A percentile compares a stretch with the other conserved stretches of the same genome.
Conservation (phyloP, 2,113 vertebrate genomes). For the Dipodomys merriami region DNA sequence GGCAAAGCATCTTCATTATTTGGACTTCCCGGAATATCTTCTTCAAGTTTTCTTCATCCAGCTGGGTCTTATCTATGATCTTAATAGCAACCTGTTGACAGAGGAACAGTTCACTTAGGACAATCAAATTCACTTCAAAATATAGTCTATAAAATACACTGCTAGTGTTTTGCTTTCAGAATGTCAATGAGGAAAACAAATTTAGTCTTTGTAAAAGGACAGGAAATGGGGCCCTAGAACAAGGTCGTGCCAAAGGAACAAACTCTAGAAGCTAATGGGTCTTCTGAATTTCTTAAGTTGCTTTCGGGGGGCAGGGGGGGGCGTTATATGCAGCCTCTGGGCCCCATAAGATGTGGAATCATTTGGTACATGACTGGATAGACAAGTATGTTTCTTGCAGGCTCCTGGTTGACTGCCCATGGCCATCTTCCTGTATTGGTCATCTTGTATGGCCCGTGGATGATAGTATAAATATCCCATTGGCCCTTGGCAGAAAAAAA, state of each 20-base stretch:
- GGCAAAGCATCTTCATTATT: conserved; percentile 99
- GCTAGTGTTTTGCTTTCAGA: conserved; percentile 32
- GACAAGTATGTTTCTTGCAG: no score
- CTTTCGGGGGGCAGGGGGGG: neutral
- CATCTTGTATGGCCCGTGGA: no score
- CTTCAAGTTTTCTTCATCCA: conserved; percentile 99
- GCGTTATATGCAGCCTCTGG: no score
- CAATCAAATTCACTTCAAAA: conserved; percentile 64
- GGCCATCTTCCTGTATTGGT: no score
- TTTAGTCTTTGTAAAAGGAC: conserved; percentile 36
- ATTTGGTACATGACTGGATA: no score
- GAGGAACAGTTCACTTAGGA: conserved; percentile 18
- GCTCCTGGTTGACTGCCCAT: no score
- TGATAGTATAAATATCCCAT: no score
- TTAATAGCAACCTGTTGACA: conserved; percentile 95
- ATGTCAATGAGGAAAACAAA: conserved; percentile 43
- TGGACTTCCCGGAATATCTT: conserved; percentile 99
- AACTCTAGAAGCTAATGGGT: conserved; percentile 37
- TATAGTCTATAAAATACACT: conserved; percentile 17
- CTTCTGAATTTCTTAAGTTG: conserved; percentile 26
- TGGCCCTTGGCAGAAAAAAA: no score
- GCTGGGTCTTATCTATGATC: conserved; percentile 98
- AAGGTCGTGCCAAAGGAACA: conserved; percentile 45
- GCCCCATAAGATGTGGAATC: no score
- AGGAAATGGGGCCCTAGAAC: conserved; percentile 47